These are phyloP conservation scores for Theonella swinhoei DNA, from an alignment of 37 sponge, comb jelly and placozoan species.

Conservation along the genomic window DNA sequence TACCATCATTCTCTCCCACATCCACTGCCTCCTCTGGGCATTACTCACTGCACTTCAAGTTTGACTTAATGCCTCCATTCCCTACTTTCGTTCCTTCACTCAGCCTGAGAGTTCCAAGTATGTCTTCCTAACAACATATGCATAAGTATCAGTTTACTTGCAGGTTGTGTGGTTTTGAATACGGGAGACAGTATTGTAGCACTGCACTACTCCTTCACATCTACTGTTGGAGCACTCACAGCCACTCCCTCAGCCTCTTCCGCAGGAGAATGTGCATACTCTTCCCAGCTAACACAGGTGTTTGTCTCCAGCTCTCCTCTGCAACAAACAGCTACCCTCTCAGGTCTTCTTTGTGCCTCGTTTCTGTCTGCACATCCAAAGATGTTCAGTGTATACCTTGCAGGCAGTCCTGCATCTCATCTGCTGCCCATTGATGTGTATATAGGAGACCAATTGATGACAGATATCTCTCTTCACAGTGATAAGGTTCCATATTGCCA, in stretches of 20 bases:
- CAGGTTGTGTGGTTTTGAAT: conserved; percentile 27
- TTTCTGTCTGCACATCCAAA: too few species aligned
- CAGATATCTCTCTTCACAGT: neutral
- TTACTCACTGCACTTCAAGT: conserved; percentile 30
- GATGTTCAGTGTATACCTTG: too few species aligned
- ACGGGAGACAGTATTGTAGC: conserved; percentile 32
- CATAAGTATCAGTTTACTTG: neutral
- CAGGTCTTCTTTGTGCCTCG: too few species aligned
- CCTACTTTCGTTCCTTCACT: conserved; percentile 30
- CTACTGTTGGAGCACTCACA: neutral
- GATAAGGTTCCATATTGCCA: neutral
- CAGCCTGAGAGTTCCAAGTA: conserved; percentile 26
- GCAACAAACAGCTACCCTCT: too few species aligned
- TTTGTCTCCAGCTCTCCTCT: neutral
- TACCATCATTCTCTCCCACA: conserved; percentile 1
- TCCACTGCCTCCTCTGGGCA: neutral
- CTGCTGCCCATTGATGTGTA: conserved; percentile 11
- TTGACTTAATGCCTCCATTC: conserved; percentile 27
- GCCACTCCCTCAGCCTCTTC: neutral
- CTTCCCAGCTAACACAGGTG: neutral
- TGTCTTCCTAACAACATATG: neutral
- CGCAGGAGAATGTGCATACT: too few species aligned
- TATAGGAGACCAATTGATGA: neutral
- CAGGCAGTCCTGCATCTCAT: too few species aligned
- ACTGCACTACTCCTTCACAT: neutral